phyloP scores from a whole-genome alignment of 2,113 vertebrate species.

The Microtus oregoni region DNA sequence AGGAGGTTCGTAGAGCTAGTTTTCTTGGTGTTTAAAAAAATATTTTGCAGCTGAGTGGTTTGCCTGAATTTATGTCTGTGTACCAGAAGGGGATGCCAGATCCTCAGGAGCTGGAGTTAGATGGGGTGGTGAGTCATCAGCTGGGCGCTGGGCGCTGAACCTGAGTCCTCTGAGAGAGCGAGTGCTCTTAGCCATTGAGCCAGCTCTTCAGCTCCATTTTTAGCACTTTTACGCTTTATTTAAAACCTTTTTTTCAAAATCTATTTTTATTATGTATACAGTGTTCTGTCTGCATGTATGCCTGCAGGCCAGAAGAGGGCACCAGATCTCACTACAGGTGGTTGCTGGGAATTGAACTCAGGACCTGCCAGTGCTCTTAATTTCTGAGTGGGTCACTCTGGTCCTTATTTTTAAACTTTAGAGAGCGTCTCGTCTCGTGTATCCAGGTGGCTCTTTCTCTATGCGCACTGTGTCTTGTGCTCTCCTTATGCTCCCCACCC shows the following conservation, averaged over 20 bases:
- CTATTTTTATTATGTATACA: too few species aligned
- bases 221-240: not conserved
- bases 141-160: not conserved
- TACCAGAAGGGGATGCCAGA: not conserved
- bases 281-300: too few species aligned
- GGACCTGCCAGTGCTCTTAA: not conserved
- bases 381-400: not conserved
- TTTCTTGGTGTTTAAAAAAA: not conserved
- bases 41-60: not conserved
- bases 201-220: not conserved
- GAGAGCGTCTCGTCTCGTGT: not conserved
- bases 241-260: too few species aligned
- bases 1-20: slow-evolving; percentile 49
- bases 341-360: too few species aligned
- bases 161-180: not conserved
- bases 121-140: not conserved
- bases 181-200: not conserved
- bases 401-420: not conserved
- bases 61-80: not conserved
- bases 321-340: too few species aligned
- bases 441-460: not conserved
- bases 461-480: not conserved
- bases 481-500: not conserved
- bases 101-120: not conserved
- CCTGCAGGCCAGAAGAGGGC: too few species aligned